Percentiles rank a stretch among this genome's conserved stretches.
These are phyloP conservation scores for Lochmaea crataegi DNA, from an alignment of 2,888 invertebrate species.

Conservation along the genomic window DNA sequence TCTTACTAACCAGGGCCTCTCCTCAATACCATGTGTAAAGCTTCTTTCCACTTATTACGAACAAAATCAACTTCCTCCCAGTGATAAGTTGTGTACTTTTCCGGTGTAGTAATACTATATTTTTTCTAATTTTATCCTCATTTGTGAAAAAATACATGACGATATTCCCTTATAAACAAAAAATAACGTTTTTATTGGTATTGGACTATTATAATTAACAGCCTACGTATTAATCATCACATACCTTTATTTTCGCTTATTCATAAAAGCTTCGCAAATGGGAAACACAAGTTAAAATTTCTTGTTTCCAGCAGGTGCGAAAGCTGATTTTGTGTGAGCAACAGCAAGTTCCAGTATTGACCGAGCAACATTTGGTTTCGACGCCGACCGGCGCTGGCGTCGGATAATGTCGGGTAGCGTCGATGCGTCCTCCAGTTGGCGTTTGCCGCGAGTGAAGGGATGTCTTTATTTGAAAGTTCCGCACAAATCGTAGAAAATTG, in stretches of 20 bases:
- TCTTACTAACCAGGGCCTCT: too few species aligned
- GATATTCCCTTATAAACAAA: too few species aligned
- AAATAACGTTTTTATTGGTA: too few species aligned
- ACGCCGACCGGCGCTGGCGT: slow-evolving; percentile 64
- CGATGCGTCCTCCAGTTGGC: slow-evolving; percentile 60
- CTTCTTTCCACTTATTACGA: too few species aligned
- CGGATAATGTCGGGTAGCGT: slow-evolving; percentile 61
- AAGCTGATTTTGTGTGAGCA: slow-evolving; percentile 24
- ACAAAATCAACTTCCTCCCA: too few species aligned
- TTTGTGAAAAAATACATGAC: too few species aligned
- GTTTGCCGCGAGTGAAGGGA: slow-evolving; percentile 62
- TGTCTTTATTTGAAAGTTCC: slow-evolving; percentile 62
- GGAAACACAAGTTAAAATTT: slow-evolving; percentile 5
- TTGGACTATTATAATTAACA: neutral
- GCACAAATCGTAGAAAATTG: slow-evolving; percentile 60
- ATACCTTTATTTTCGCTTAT: neutral
- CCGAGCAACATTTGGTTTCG: slow-evolving; percentile 62
- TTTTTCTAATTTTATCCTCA: too few species aligned
- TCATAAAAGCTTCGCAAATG: slow-evolving; percentile 12
- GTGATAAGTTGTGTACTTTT: too few species aligned
- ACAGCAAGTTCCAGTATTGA: slow-evolving; percentile 58
- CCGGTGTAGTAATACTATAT: too few species aligned
- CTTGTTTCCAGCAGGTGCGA: slow-evolving; percentile 25
- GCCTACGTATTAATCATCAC: neutral
- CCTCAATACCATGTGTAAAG: too few species aligned